Evolutionary conservation across 92 coral and sea anemone genomes (phyloP).

Genomic region (Paramuricea clavata): DNA sequence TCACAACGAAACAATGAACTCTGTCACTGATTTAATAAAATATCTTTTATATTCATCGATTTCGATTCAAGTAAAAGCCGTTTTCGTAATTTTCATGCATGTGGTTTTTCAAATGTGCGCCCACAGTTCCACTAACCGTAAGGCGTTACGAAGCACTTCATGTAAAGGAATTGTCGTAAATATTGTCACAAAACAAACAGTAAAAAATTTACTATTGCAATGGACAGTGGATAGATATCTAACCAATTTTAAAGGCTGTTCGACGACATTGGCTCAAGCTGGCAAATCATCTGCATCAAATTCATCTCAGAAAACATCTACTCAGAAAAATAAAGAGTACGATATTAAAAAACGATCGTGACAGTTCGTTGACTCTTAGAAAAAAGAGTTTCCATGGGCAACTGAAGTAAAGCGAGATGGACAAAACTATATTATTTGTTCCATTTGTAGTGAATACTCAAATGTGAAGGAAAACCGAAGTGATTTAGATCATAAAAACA

Average conservation of each 20-base stretch:
- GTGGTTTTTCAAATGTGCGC: no score
- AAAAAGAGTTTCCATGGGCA: slow-evolving; percentile 60
- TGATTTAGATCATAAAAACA: slow-evolving; percentile 36
- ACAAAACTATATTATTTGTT: slow-evolving; percentile 35
- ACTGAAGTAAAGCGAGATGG: slow-evolving; percentile 46
- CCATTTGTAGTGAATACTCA: slow-evolving; percentile 22
- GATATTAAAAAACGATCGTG: slow-evolving; percentile 52
- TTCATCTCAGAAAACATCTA: slow-evolving; percentile 43
- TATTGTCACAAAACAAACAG: neutral
- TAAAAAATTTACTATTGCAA: slow-evolving; percentile 25
- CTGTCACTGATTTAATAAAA: neutral
- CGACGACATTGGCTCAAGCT: slow-evolving; percentile 19
- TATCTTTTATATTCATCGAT: neutral
- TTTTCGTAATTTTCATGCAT: no score
- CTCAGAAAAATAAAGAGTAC: slow-evolving; percentile 56
- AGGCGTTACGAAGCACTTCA: neutral
- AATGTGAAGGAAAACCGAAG: slow-evolving; percentile 39
- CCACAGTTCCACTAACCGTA: no score
- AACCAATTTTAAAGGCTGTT: slow-evolving; percentile 30
- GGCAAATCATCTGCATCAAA: no score
- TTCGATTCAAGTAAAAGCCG: no score
- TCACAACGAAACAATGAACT: neutral
- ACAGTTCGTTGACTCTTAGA: slow-evolving; percentile 47
- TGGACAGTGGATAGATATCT: slow-evolving; percentile 41
- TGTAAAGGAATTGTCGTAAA: neutral